A percentile compares a stretch with the other conserved stretches of the same genome.
phyloP scores from a whole-genome alignment of 2,113 vertebrate species.

The Circaetus gallicus region DNA sequence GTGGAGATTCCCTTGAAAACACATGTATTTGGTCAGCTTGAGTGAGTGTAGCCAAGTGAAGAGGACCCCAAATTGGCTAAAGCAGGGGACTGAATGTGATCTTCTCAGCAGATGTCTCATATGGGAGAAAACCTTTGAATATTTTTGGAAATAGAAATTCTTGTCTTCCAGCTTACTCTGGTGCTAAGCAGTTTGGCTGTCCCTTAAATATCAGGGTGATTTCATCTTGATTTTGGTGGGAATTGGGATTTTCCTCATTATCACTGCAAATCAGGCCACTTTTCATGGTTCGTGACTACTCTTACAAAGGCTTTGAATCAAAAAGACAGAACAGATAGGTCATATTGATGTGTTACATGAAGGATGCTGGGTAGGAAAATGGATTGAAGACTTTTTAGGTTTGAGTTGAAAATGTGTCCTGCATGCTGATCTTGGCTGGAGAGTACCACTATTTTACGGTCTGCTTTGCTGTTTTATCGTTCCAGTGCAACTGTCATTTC shows the following conservation, averaged over 20 bases:
- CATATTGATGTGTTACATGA: not conserved
- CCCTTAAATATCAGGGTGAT: not conserved
- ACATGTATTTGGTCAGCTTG: not conserved
- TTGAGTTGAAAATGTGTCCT: not conserved
- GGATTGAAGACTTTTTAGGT: not conserved
- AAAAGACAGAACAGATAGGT: not conserved
- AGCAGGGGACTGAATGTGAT: not conserved
- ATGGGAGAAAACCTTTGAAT: not conserved
- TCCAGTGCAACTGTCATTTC: slow-evolving; percentile 8
- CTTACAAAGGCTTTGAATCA: not conserved
- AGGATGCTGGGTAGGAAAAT: not conserved
- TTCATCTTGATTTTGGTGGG: not conserved
- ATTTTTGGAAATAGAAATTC: not conserved
- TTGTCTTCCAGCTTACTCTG: not conserved
- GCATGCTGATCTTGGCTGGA: not conserved
- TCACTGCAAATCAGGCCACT: not conserved
- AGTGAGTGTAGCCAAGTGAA: not conserved
- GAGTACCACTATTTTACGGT: not conserved
- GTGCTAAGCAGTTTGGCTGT: not conserved
- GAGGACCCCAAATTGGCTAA: not conserved
- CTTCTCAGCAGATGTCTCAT: not conserved
- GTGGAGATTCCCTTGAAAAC: not conserved
- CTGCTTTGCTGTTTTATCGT: not conserved
- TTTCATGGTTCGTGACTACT: not conserved
- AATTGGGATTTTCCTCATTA: not conserved